A percentile compares a stretch with the other conserved stretches of the same genome.
Conservation (phyloP, 2,113 vertebrate species). For the Serilophus lunatus region DNA sequence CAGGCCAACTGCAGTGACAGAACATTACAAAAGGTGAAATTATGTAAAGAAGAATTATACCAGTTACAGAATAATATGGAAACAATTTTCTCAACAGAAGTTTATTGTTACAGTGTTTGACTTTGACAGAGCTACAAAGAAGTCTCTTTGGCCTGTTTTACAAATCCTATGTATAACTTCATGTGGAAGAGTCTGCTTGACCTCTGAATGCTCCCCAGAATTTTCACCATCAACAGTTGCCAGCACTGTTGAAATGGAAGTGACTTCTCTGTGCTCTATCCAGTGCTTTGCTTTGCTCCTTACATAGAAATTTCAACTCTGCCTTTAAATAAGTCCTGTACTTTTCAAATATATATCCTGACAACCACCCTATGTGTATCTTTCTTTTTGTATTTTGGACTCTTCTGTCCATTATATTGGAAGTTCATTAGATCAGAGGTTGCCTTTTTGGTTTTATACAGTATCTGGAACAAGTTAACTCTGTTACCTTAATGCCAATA, state of each 20-base stretch:
- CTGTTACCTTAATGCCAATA: neutral
- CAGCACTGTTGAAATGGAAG: neutral
- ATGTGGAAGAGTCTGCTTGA: neutral
- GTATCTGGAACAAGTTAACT: neutral
- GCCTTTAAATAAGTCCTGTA: neutral
- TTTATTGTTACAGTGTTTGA: neutral
- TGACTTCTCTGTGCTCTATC: neutral
- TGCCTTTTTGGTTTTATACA: neutral
- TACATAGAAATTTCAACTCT: neutral
- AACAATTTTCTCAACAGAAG: neutral
- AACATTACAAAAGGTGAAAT: neutral
- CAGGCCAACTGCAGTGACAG: neutral
- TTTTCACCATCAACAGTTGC: neutral
- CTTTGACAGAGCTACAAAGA: neutral
- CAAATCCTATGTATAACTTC: neutral
- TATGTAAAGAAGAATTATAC: neutral
- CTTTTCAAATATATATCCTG: neutral
- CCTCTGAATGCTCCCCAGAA: neutral
- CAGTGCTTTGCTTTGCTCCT: neutral
- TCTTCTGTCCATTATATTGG: neutral
- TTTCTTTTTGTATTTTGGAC: neutral
- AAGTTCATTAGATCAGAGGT: neutral
- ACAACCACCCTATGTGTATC: neutral
- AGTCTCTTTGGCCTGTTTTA: neutral
- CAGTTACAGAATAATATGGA: neutral